These are phyloP conservation scores for Spinus pinus DNA, from an alignment of 2,797 vertebrate genomes.

Conservation along the genomic window DNA sequence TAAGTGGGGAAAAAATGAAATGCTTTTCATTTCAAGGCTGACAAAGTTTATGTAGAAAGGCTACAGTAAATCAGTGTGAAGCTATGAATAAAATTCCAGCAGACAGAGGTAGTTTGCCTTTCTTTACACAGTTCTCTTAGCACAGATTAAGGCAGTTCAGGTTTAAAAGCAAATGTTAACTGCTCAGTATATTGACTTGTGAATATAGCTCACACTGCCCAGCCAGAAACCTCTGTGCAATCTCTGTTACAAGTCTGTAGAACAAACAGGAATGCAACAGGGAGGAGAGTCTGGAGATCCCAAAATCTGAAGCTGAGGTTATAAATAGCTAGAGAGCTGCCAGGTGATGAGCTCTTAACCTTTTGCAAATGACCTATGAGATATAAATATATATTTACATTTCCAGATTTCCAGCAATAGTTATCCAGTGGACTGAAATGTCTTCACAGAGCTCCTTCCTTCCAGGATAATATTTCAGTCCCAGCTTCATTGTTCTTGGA, in stretches of 20 bases:
- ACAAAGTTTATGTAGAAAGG: not conserved
- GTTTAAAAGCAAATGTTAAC: not conserved
- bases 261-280: not conserved
- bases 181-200: not conserved
- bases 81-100: not conserved
- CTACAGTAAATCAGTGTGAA: not conserved
- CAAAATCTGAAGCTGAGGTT: not conserved
- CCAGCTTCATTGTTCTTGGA: not conserved
- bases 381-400: not conserved
- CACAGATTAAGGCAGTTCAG: not conserved
- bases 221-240: not conserved
- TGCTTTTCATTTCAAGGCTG: not conserved
- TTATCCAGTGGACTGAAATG: not conserved
- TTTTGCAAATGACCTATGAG: not conserved
- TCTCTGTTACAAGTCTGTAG: not conserved
- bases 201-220: not conserved
- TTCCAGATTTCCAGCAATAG: not conserved
- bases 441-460: not conserved
- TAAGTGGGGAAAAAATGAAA: not conserved
- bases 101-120: not conserved
- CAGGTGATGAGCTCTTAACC: not conserved
- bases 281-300: not conserved
- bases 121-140: not conserved
- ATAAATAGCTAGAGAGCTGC: not conserved
- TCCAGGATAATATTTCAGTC: not conserved